Conservation (phyloP, 2,888 invertebrate genomes). For the Ditylenchus weischeri region DNA sequence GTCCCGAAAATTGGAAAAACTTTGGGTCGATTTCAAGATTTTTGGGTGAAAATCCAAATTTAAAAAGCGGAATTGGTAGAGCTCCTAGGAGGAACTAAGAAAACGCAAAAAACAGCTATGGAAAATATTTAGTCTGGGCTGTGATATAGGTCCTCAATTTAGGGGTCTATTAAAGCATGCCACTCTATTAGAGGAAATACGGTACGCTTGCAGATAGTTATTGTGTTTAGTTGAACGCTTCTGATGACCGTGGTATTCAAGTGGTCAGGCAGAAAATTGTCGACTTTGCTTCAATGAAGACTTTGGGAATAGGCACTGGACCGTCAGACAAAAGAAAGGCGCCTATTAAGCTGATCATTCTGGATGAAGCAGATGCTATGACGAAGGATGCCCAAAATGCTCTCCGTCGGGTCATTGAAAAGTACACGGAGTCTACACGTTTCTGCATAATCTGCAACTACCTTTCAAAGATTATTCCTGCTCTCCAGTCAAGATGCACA, state of each 20-base stretch:
- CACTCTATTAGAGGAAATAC: too few relatives aligned
- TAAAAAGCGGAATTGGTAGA: too few relatives aligned
- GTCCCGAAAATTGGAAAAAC: too few relatives aligned
- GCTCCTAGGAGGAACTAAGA: too few relatives aligned
- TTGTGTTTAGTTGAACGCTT: conserved; percentile 79
- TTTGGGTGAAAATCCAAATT: too few relatives aligned
- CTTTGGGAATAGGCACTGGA: conserved; percentile 15
- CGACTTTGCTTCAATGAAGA: conserved; percentile 86
- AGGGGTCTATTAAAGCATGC: too few relatives aligned
- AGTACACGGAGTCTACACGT: conserved; percentile 83
- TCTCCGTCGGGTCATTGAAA: conserved; percentile 88
- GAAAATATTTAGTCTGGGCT: too few relatives aligned
- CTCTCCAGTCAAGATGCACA: conserved; percentile 91
- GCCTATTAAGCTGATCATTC: conserved; percentile 82
- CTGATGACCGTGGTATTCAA: conserved; percentile 93
- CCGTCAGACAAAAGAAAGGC: not conserved
- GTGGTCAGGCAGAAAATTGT: conserved; percentile 89
- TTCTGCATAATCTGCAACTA: conserved; percentile 99
- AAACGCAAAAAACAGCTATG: too few relatives aligned
- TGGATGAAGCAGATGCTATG: conserved; percentile 99
- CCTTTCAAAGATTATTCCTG: conserved; percentile 94
- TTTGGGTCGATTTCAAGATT: too few relatives aligned
- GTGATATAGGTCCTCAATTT: too few relatives aligned
- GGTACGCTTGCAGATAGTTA: too few relatives aligned
- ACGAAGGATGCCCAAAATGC: conserved; percentile 99